Evolutionary conservation across 1,140 invertebrate genomes (phyloP).

Genomic region (Drosophila auraria): DNA sequence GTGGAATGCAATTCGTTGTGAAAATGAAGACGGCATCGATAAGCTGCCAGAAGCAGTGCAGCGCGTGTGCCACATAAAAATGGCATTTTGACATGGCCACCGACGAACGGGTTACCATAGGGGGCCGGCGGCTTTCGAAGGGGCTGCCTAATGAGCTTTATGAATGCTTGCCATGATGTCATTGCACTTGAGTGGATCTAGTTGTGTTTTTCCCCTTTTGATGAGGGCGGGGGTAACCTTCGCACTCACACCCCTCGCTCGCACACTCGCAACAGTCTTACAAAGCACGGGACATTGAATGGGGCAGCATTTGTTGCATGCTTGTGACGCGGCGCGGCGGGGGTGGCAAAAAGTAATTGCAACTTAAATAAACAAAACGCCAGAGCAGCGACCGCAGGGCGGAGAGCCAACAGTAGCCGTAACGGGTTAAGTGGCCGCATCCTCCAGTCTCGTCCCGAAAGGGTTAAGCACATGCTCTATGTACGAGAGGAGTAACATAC

Average conservation of each 20-base stretch:
- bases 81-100: constrained; percentile 66
- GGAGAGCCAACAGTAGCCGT: constrained; percentile 52
- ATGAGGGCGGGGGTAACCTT: constrained; percentile 25
- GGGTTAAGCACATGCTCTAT: constrained; percentile 30
- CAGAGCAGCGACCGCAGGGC: constrained; percentile 52
- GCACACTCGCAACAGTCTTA: constrained; percentile 23
- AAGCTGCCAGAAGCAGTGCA: constrained; percentile 61
- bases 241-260: not conserved
- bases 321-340: constrained; percentile 9
- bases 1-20: not conserved
- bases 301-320: constrained; percentile 50
- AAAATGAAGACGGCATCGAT: constrained; percentile 52
- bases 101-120: constrained; percentile 15
- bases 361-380: constrained; percentile 75
- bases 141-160: constrained; percentile 62
- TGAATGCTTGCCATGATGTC: constrained; percentile 68
- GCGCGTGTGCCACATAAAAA: constrained; percentile 66
- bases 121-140: not conserved
- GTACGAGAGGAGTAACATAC: constrained; percentile 16
- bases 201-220: constrained; percentile 28
- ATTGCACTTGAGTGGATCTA: constrained; percentile 66
- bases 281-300: constrained; percentile 46
- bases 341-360: constrained; percentile 74
- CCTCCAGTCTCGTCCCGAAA: constrained; percentile 52
- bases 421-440: constrained; percentile 64